These are phyloP conservation scores for Plutomurus gul DNA, from an alignment of 1,140 invertebrate species.

Conservation along the genomic window DNA sequence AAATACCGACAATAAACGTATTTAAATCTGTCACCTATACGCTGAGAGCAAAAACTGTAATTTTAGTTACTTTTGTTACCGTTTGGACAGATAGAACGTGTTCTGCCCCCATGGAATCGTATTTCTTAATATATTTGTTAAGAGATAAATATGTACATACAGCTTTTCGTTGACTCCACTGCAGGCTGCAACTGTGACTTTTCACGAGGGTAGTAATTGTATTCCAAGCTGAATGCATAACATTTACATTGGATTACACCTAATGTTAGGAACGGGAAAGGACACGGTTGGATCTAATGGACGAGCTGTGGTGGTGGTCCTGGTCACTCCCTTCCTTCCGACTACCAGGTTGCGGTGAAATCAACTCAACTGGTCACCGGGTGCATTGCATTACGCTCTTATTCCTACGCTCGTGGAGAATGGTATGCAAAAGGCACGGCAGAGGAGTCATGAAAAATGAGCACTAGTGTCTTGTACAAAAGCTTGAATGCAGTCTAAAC, in stretches of 20 bases:
- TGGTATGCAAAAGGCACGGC: neutral
- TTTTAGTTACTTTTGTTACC: too few relatives aligned
- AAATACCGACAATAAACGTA: too few relatives aligned
- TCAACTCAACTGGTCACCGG: conserved; percentile 33
- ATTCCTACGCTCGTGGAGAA: neutral
- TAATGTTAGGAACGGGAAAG: neutral
- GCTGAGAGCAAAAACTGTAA: too few relatives aligned
- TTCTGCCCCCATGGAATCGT: too few relatives aligned
- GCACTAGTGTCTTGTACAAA: neutral
- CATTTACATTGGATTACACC: neutral
- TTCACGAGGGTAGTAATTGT: neutral
- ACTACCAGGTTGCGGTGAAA: neutral
- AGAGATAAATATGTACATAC: too few relatives aligned
- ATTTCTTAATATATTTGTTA: too few relatives aligned
- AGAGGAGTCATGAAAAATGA: neutral
- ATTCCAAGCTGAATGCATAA: neutral
- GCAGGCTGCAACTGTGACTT: too few relatives aligned
- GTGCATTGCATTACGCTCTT: neutral
- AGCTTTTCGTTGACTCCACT: too few relatives aligned
- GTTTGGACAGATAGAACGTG: too few relatives aligned
- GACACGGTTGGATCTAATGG: neutral
- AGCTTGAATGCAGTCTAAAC: too few relatives aligned
- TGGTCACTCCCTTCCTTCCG: neutral
- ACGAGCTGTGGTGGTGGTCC: neutral
- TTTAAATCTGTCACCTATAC: too few relatives aligned